Conservation (phyloP, 2,113 vertebrate species). For the Hippocampus mohnikei region DNA sequence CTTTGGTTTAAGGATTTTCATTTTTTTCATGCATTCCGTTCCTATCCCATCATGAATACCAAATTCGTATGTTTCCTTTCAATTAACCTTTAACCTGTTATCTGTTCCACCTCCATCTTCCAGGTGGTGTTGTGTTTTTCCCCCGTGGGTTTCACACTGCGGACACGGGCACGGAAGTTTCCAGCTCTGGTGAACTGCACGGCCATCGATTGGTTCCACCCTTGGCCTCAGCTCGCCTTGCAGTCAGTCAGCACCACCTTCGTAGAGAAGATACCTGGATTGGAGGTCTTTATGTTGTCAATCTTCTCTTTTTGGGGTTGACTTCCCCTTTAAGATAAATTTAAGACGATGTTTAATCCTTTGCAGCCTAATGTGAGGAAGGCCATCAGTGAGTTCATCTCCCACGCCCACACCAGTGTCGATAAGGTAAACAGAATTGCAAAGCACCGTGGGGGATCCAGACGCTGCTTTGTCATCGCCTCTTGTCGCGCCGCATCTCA, state of each 20-base stretch:
- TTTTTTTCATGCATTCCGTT: too few relatives aligned
- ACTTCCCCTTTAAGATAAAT: too few relatives aligned
- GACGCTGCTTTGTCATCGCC: not conserved
- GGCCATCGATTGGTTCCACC: constrained; percentile 66
- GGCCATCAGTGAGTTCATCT: constrained; percentile 72
- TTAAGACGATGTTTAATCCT: not conserved
- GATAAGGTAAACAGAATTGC: constrained; percentile 60
- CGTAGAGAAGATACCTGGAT: constrained; percentile 68
- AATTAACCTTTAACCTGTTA: not conserved
- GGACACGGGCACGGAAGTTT: constrained; percentile 68
- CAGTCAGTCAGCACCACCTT: constrained; percentile 71
- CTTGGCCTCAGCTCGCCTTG: constrained; percentile 63
- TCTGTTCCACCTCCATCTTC: not conserved
- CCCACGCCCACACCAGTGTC: constrained; percentile 70
- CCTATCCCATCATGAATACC: too few relatives aligned
- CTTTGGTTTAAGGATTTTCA: not conserved
- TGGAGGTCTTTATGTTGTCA: constrained; percentile 54
- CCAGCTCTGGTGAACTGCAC: constrained; percentile 69
- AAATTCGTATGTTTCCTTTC: too few relatives aligned
- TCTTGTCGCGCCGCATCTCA: constrained; percentile 8
- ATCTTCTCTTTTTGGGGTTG: not conserved
- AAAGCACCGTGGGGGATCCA: not conserved
- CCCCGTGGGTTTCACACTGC: constrained; percentile 71
- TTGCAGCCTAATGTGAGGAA: constrained; percentile 60
- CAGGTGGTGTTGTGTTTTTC: constrained; percentile 78